These are phyloP conservation scores for Caenorhabditis zanzibari DNA, from an alignment of 2,888 invertebrate genomes.

Conservation along the genomic window DNA sequence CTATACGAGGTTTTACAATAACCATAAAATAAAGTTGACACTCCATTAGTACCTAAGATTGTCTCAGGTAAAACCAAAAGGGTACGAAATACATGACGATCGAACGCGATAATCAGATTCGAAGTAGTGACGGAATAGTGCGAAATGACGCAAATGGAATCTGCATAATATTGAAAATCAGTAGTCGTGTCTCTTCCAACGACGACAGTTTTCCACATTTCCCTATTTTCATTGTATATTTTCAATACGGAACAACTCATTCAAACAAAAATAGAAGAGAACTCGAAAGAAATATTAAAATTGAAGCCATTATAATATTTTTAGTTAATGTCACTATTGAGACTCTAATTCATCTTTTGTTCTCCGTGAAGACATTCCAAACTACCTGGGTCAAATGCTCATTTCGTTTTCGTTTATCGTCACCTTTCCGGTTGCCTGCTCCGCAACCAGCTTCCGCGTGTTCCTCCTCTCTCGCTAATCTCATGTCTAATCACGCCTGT, in stretches of 20 bases:
- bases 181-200: slow-evolving; percentile 1
- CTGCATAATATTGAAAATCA: slow-evolving; percentile 44
- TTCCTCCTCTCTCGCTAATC: slow-evolving; percentile 43
- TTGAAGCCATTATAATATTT: too few relatives aligned
- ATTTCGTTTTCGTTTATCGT: slow-evolving; percentile 19
- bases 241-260: neutral
- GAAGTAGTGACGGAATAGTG: slow-evolving; percentile 55
- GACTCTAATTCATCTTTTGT: neutral
- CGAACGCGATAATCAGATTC: slow-evolving; percentile 50
- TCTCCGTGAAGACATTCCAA: neutral
- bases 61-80: neutral
- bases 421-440: slow-evolving; percentile 42
- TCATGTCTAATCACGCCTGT: slow-evolving; percentile 49
- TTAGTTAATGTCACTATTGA: too few relatives aligned
- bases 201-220: slow-evolving; percentile 6
- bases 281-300: too few relatives aligned
- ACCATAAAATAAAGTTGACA: too few relatives aligned
- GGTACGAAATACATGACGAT: slow-evolving; percentile 2
- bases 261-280: too few relatives aligned
- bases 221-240: neutral
- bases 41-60: neutral
- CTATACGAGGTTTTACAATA: too few relatives aligned
- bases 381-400: slow-evolving; percentile 49
- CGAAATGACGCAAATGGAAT: slow-evolving; percentile 65
- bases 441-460: slow-evolving; percentile 57